Conservation (phyloP, 2,113 vertebrate genomes). For the Nycticebus coucang region DNA sequence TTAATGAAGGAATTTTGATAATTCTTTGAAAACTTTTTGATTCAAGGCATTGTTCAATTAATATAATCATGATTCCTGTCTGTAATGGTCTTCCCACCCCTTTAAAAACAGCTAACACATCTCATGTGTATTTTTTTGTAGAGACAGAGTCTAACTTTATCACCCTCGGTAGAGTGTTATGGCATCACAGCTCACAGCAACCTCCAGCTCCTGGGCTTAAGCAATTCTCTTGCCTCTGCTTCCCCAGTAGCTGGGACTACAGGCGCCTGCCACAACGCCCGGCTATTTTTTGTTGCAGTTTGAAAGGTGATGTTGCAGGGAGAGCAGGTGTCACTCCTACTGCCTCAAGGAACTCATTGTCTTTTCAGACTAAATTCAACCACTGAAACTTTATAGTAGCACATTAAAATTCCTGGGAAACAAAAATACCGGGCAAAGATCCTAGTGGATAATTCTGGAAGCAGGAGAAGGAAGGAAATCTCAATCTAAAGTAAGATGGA, state of each 20-base stretch:
- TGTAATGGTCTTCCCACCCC: neutral
- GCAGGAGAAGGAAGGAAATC: neutral
- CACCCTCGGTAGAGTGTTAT: too few species aligned
- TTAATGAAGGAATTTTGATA: neutral
- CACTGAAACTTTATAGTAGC: neutral
- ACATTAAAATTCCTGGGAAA: neutral
- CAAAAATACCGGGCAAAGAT: neutral
- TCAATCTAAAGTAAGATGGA: neutral
- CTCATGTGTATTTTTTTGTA: neutral
- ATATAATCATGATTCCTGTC: neutral
- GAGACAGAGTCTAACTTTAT: too few species aligned
- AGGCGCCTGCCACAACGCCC: too few species aligned
- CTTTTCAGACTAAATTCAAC: conserved; percentile 1
- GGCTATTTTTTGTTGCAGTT: too few species aligned
- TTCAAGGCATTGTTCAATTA: neutral
- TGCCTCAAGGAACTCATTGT: neutral
- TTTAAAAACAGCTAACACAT: neutral
- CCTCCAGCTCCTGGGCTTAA: too few species aligned
- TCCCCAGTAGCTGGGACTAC: too few species aligned
- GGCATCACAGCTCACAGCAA: too few species aligned
- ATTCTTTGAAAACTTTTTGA: neutral
- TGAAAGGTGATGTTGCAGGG: neutral
- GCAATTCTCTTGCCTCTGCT: too few species aligned
- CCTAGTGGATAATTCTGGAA: neutral
- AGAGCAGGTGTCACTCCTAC: neutral